Evolutionary conservation across 1,140 invertebrate genomes (phyloP), one percentile per base, ranked within the genome.

Genomic region (Aphelinus certus): DNA sequence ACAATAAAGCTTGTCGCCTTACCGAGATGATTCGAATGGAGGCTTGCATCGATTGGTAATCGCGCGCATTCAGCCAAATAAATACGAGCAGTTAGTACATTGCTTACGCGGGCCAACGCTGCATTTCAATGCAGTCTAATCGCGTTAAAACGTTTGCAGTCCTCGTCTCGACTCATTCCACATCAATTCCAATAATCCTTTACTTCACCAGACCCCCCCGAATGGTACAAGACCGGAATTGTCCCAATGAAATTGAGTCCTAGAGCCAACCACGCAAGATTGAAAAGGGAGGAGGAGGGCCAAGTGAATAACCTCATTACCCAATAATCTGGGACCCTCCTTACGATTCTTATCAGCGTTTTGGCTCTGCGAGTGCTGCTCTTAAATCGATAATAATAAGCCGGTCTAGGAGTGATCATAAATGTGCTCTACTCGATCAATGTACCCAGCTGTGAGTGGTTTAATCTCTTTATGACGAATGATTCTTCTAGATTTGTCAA

Each of bases 181-280:
- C 3, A 61, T 9, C 56, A 45, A 70, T 61, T 70, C 48, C 58
- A 70, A 60, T 61, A 70, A 70, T 61, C 56, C 57, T 43, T 10
- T 45, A 60, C 67, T 48, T 57, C 67, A 6, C 51, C 51, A 6
- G 51, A 53, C 51, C 51, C 51, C 9, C 51, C 51, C 7, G 45
- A 43, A 61, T 5, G 3, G 60, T 61, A 61, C 51, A 9, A 26
- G 51, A 3, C 3, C 43, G 48, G 51, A 55, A 69, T 69, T 69
- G 67, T 69, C 56, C 67, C 67, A 56, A 26, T 26, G 67, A 69
- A 69, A 60, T 69, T 69, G 57, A 69, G 64, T 26, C 57, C 7
- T 60, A 26, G 57, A 58, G 55, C 43, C 5, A 57, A n/a, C 5
- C 3, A 43, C 7, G 68, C 57, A 68, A 68, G 58, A 57, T 68